Base-by-base conservation (phyloP, 2,113 vertebrate genomes). In the Plotosus lineatus region DNA sequence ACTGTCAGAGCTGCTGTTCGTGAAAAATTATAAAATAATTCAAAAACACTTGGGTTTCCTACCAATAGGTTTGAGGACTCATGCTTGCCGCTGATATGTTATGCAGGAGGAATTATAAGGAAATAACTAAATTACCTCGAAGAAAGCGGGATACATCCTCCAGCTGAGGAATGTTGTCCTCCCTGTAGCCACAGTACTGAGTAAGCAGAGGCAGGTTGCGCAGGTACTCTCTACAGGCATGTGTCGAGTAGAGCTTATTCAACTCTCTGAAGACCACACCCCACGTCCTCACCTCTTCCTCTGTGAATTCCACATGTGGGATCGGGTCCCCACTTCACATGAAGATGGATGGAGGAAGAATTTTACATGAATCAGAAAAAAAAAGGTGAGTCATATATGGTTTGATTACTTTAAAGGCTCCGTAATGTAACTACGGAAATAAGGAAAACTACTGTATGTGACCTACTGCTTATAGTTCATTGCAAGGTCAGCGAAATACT, bases 111-210 rank as follows among this genome's bases (percentile, higher is more conserved):
- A 26, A 31, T 69, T 3, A 42, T 44, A 19, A 48, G 5, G 17
- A 28, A 36, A 33, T 23, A 6, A 28, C 17, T 21, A 3, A 66
- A 44, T 76, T 36, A 97, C 97, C 98, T 91, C 91, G 96, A 80
- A 99, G 92, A 88, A 99, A 99, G 72, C 91, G 91, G 0, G 98
- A 98, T n/a, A 99, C 96, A 42, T 99, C 98, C 87, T 99, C 97
- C 88, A 99, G 88, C 87, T 99, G 98, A 17, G 98, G 98, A 9
- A 99, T 98, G 74, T 98, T 99, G 90, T 99, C 96, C 86, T 98
- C 97, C 76, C 93, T 91, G 90, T 95, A 99, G 23, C 95, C 96
- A 88, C 98, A 99, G 89, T 95, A 90, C 84, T 97, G 95, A 68
- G 93, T 92, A 79, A 99, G 93, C 90, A 98, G 90, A 26, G 98